Evolutionary conservation across 2,888 invertebrate genomes (phyloP), one percentile per base, ranked within the genome.

Genomic region (Pherbina coryleti): DNA sequence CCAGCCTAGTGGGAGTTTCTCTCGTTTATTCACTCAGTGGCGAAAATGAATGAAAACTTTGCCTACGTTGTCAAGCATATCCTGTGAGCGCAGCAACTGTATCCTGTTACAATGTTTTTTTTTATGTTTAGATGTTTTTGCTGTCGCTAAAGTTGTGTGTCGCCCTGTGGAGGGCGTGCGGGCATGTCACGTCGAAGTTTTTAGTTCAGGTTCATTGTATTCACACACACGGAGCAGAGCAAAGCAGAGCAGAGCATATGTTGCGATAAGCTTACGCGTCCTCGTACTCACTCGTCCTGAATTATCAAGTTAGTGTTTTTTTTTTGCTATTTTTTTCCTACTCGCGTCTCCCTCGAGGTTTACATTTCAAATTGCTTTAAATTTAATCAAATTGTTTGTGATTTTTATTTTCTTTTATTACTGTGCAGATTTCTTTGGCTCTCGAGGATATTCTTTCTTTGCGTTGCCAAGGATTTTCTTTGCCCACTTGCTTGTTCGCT

Each of bases 311-410:
- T 25, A 28, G 44, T 44, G 44, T 7, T 44, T 44, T 57, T 25
- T 37, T 57, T 17, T 3, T 53, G 1, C 19, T 0, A 7, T 28
- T 37, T 14, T 62, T 79, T 55, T 25, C 19, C 8, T 67, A n/a
- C 25, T 28, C 28, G 19, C 60, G 55, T n/a, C 66, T 78, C 82
- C 80, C 79, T 57, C 74, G 84, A 82, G 83, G 83, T 83, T 85
- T 82, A 80, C 81, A 82, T 85, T 75, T 74, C 79, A 86, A 86
- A 85, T 86, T 86, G 86, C 83, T 85, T 82, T 79, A 82, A 85
- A 86, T 84, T 86, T 86, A 84, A 87, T 88, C 84, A 85, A 84
- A 83, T 85, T 86, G 84, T 83, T 82, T 84, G 84, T 85, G 86
- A 85, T 86, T 85, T 81, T 79, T 81, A 57, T 62, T 77, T 71